A percentile compares a stretch with the other conserved stretches of the same genome.
phyloP scores from a whole-genome alignment of 2,797 vertebrate species.

The Lepidocolaptes lacrymiger region DNA sequence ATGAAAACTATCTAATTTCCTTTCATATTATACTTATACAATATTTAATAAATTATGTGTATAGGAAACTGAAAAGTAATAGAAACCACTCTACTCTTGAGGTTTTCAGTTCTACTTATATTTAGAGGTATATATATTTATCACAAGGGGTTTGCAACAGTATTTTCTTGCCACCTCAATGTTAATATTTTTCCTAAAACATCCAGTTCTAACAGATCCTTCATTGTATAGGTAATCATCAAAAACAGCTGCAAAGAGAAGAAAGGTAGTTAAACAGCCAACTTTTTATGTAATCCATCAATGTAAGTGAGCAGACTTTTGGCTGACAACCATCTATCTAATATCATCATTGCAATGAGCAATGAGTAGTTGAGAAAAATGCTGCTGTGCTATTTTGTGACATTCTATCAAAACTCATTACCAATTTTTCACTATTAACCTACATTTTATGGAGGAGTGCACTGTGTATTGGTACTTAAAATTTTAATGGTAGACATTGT shows the following conservation, averaged over 20 bases:
- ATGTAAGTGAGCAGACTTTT: not conserved
- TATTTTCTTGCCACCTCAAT: not conserved
- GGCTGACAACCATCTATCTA: not conserved
- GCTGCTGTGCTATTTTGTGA: not conserved
- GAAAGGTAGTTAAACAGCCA: not conserved
- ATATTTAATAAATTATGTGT: accelerated
- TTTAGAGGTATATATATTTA: not conserved
- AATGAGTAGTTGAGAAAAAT: not conserved
- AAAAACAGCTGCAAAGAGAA: not conserved
- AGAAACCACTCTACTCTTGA: not conserved
- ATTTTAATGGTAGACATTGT: not conserved
- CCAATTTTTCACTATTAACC: not conserved
- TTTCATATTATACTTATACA: not conserved
- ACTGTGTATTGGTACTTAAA: not conserved
- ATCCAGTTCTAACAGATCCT: not conserved
- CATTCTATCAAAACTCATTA: not conserved
- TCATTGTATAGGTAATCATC: not conserved
- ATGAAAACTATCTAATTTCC: not conserved
- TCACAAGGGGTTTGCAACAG: not conserved
- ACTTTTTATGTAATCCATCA: not conserved
- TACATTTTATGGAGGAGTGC: not conserved
- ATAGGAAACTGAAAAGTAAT: not conserved
- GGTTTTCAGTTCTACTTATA: not conserved
- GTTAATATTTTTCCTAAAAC: not conserved
- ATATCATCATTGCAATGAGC: not conserved